Evolutionary conservation across 2,888 invertebrate genomes (phyloP).

Genomic region (Allygus modestus): DNA sequence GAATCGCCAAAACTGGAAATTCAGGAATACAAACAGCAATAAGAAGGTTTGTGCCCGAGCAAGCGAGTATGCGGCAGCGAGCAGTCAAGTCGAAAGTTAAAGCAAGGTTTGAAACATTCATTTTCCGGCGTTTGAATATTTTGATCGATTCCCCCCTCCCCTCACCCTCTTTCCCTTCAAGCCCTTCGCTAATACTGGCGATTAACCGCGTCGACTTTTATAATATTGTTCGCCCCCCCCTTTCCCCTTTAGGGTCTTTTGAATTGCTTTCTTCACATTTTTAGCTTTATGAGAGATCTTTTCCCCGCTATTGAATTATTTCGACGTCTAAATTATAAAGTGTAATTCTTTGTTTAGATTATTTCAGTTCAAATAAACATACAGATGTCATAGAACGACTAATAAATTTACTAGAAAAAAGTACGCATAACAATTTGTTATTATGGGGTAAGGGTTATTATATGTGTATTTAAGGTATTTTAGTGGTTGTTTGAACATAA

Average conservation of each 20-base stretch:
- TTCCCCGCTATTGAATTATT: not conserved
- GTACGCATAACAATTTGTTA: no score
- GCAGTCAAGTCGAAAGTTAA: not conserved
- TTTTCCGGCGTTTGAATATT: conserved; percentile 40
- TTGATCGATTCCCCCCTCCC: conserved; percentile 2
- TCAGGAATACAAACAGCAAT: not conserved
- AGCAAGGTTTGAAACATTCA: conserved; percentile 10
- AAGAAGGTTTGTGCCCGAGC: not conserved
- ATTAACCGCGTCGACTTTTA: conserved; percentile 6
- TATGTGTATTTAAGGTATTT: no score
- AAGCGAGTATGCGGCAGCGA: not conserved
- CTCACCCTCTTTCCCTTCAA: not conserved
- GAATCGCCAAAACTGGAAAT: not conserved
- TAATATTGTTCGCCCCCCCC: not conserved
- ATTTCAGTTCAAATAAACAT: no score
- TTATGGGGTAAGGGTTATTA: no score
- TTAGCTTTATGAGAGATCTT: not conserved
- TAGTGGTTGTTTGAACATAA: no score
- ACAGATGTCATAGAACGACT: no score
- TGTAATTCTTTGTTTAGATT: not conserved
- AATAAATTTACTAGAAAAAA: no score
- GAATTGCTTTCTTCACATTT: not conserved
- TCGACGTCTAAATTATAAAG: not conserved
- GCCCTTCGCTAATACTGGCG: not conserved
- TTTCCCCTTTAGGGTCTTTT: not conserved